These are phyloP conservation scores for Exephanes ischioxanthus DNA, from an alignment of 2,888 invertebrate species.

Conservation along the genomic window DNA sequence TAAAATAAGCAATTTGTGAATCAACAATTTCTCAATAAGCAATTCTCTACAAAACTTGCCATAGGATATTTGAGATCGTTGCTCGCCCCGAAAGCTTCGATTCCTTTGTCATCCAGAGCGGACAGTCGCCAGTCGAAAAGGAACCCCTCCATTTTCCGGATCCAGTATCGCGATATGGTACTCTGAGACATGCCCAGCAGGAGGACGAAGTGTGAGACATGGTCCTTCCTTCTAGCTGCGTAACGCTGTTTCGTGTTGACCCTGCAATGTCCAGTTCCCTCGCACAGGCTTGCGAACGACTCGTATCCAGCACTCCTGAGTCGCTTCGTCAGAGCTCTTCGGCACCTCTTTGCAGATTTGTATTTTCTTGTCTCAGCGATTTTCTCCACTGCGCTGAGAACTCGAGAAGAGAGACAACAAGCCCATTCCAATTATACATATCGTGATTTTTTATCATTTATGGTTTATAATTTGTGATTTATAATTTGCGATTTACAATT, in stretches of 20 bases:
- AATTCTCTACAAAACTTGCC: slow-evolving; percentile 73
- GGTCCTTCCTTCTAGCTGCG: slow-evolving; percentile 91
- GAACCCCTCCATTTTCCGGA: slow-evolving; percentile 94
- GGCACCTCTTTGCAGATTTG: slow-evolving; percentile 89
- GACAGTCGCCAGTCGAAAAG: slow-evolving; percentile 93
- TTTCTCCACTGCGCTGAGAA: slow-evolving; percentile 91
- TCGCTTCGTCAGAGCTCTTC: slow-evolving; percentile 88
- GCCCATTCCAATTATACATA: background rate
- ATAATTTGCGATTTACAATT: slow-evolving; percentile 58
- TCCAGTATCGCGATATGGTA: slow-evolving; percentile 95
- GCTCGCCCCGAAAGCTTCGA: slow-evolving; percentile 88
- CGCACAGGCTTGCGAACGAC: slow-evolving; percentile 88
- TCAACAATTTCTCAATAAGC: no score
- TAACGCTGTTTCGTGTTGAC: slow-evolving; percentile 87
- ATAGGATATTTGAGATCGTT: slow-evolving; percentile 90
- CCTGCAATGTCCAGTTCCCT: slow-evolving; percentile 86
- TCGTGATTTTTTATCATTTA: background rate
- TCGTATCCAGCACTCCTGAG: slow-evolving; percentile 89
- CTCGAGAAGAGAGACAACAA: slow-evolving; percentile 75
- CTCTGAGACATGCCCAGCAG: slow-evolving; percentile 95
- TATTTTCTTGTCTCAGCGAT: slow-evolving; percentile 87
- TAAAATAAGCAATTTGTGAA: background rate
- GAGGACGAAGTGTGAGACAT: slow-evolving; percentile 97
- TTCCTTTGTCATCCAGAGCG: slow-evolving; percentile 87
- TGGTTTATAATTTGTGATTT: background rate